Percentiles rank a stretch among this genome's conserved stretches.
These are phyloP conservation scores for Cryptops parisi DNA, from an alignment of 2,888 invertebrate genomes.

Conservation along the genomic window DNA sequence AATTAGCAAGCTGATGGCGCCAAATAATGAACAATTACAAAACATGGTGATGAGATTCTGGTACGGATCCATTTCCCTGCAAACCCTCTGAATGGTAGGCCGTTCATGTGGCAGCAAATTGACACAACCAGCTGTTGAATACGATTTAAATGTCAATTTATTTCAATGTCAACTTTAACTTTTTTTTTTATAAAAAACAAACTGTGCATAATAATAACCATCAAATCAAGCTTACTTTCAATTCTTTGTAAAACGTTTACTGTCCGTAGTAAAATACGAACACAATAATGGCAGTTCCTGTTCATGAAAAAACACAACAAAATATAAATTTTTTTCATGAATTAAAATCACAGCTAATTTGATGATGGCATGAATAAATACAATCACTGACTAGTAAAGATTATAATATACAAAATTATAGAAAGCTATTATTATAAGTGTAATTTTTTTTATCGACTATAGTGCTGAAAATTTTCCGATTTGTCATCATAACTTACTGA, in stretches of 20 bases:
- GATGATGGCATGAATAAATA: neutral
- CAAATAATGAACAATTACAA: slow-evolving; percentile 27
- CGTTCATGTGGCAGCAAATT: slow-evolving; percentile 44
- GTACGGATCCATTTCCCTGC: slow-evolving; percentile 54
- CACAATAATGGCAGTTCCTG: slow-evolving; percentile 58
- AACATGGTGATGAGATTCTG: slow-evolving; percentile 73
- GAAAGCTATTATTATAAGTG: neutral
- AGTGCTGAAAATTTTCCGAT: neutral
- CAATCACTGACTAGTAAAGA: slow-evolving; percentile 4
- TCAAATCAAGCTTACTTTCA: slow-evolving; percentile 47
- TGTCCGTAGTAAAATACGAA: slow-evolving; percentile 67
- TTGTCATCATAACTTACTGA: slow-evolving; percentile 32
- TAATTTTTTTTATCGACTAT: neutral
- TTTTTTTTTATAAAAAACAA: slow-evolving; percentile 10
- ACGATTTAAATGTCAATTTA: slow-evolving; percentile 20
- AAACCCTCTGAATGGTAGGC: slow-evolving; percentile 61
- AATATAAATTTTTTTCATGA: neutral
- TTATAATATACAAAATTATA: neutral
- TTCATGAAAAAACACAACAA: slow-evolving; percentile 14
- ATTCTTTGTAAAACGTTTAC: slow-evolving; percentile 78
- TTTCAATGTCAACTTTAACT: slow-evolving; percentile 10
- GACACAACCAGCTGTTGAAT: slow-evolving; percentile 62
- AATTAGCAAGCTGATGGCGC: slow-evolving; percentile 9
- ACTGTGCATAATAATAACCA: slow-evolving; percentile 2
- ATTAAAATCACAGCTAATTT: slow-evolving; percentile 26